Conservation (phyloP, 2,113 vertebrate species). For the Octodon degus region DNA sequence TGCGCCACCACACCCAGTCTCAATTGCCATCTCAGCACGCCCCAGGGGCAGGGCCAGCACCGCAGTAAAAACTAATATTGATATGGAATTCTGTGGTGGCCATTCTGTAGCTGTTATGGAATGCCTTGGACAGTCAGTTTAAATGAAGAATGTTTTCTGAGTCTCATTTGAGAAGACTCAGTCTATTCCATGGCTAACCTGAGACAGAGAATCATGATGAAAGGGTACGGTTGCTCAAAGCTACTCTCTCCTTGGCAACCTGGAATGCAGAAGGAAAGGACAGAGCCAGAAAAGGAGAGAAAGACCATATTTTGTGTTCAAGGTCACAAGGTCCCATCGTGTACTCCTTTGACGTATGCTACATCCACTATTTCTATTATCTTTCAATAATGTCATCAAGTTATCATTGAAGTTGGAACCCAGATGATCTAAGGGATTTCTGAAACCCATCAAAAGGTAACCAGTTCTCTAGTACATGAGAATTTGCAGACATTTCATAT, state of each 20-base stretch:
- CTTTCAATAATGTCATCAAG: neutral
- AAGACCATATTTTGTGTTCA: neutral
- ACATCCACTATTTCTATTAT: neutral
- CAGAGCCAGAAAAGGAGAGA: neutral
- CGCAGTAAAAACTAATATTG: neutral
- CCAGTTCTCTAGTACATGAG: neutral
- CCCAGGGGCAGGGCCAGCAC: no score
- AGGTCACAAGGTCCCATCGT: neutral
- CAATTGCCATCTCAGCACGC: no score
- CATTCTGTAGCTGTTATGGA: neutral
- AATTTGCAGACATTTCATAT: neutral
- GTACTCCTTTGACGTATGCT: neutral
- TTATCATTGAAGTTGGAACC: neutral
- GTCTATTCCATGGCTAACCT: neutral
- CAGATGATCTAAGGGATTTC: neutral
- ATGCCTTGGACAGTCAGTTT: neutral
- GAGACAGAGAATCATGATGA: neutral
- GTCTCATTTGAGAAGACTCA: neutral
- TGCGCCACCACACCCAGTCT: no score
- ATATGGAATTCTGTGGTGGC: neutral
- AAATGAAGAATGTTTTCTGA: neutral
- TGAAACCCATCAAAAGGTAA: neutral
- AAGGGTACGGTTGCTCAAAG: neutral
- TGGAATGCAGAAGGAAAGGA: neutral
- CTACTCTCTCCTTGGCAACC: neutral